A percentile compares a stretch with the other conserved stretches of the same genome.
phyloP scores from a whole-genome alignment of 1,140 invertebrate species.

The Mya arenaria region DNA sequence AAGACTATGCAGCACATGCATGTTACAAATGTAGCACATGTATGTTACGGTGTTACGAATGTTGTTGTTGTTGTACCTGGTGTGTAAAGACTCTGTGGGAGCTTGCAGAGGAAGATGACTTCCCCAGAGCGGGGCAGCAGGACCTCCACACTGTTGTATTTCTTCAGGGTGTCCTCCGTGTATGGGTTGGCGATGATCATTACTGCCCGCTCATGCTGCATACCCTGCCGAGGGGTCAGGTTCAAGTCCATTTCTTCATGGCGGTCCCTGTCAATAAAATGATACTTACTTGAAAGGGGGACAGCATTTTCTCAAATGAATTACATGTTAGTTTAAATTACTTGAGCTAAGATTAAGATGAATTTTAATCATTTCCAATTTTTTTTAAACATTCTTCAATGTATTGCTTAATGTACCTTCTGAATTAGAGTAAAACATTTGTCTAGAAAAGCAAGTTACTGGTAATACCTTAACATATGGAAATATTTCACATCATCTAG shows the following conservation, averaged over 20 bases:
- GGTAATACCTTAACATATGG: conserved; percentile 75
- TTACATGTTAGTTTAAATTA: too few relatives aligned
- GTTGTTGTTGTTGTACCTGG: conserved; percentile 77
- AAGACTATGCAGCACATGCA: too few relatives aligned
- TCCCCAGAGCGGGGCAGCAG: conserved; percentile 75
- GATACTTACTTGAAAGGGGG: too few relatives aligned
- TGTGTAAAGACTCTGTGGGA: conserved; percentile 78
- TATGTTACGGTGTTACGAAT: too few relatives aligned
- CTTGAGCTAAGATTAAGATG: too few relatives aligned
- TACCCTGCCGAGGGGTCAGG: conserved; percentile 77
- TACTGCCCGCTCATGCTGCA: conserved; percentile 75
- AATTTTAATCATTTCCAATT: too few relatives aligned
- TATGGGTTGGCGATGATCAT: conserved; percentile 80
- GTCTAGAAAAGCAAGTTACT: too few relatives aligned
- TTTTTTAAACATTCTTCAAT: too few relatives aligned
- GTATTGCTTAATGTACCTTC: too few relatives aligned
- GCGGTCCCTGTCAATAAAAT: conserved; percentile 63
- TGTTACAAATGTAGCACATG: too few relatives aligned
- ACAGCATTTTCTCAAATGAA: too few relatives aligned
- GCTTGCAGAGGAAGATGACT: conserved; percentile 75
- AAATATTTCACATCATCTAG: conserved; percentile 73
- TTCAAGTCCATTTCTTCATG: conserved; percentile 79
- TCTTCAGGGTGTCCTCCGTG: conserved; percentile 76
- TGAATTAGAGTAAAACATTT: too few relatives aligned
- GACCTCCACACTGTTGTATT: conserved; percentile 78